Percentiles rank a stretch among this genome's conserved stretches.
Conservation (phyloP, 2,113 vertebrate genomes). For the Dicaeum eximium region DNA sequence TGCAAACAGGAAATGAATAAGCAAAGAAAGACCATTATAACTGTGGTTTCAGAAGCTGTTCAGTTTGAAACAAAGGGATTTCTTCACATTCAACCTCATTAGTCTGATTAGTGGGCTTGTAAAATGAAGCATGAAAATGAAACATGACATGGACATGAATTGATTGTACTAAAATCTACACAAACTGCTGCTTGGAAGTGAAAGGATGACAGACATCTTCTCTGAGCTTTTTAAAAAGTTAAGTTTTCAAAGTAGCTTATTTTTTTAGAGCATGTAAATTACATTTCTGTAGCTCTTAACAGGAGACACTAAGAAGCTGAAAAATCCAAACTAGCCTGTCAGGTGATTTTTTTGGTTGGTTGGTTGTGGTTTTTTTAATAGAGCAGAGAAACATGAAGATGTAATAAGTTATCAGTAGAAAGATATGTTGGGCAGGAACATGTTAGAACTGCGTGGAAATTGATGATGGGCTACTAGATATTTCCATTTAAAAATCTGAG, state of each 20-base stretch:
- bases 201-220: neutral
- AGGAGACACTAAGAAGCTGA: neutral
- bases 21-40: constrained; percentile 11
- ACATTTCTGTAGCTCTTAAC: neutral
- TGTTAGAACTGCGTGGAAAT: neutral
- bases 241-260: neutral
- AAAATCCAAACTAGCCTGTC: neutral
- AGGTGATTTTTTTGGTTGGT: neutral
- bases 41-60: constrained; percentile 21
- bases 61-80: constrained; percentile 55
- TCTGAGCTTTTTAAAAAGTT: neutral
- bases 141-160: constrained; percentile 41
- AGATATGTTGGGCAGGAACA: neutral
- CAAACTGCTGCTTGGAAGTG: neutral
- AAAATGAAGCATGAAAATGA: constrained; percentile 64
- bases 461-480: neutral
- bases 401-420: neutral
- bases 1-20: constrained; percentile 16
- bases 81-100: constrained; percentile 66
- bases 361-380: neutral
- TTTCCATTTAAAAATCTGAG: neutral
- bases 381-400: neutral
- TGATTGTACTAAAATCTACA: constrained; percentile 23
- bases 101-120: constrained; percentile 63
- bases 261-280: neutral